Percentiles rank a stretch among this genome's conserved stretches.
Conservation (phyloP, 92 coral and sea anemone species). For the Parazoanthus swiftii region DNA sequence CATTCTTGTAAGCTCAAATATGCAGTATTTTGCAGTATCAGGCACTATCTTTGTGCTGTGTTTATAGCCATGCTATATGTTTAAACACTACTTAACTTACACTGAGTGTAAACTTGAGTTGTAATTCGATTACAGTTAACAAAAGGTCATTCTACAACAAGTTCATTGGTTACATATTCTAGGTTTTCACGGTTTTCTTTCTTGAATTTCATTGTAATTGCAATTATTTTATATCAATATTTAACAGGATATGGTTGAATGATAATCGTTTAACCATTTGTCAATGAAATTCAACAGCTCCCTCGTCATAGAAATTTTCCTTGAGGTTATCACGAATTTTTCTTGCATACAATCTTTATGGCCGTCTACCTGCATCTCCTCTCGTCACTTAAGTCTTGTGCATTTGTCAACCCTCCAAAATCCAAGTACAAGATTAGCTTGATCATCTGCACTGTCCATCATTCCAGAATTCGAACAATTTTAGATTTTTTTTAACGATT, state of each 20-base stretch:
- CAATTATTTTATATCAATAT: conserved; percentile 20
- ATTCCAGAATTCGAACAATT: neutral
- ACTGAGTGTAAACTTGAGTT: conserved; percentile 40
- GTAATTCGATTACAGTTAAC: conserved; percentile 25
- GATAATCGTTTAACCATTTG: conserved; percentile 52
- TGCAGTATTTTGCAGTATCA: neutral
- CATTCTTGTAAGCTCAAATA: conserved; percentile 17
- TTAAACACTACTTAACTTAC: conserved; percentile 36
- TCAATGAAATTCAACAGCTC: conserved; percentile 68
- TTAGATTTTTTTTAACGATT: too few relatives aligned
- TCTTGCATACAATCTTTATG: conserved; percentile 60
- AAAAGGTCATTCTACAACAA: conserved; percentile 34
- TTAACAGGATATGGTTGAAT: conserved; percentile 38
- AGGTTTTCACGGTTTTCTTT: conserved; percentile 42
- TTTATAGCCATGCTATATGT: neutral
- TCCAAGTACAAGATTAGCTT: conserved; percentile 29
- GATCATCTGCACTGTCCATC: conserved; percentile 46
- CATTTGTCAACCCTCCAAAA: conserved; percentile 38
- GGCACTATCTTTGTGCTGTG: neutral
- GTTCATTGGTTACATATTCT: conserved; percentile 10
- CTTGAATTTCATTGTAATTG: conserved; percentile 35
- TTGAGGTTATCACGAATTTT: conserved; percentile 59
- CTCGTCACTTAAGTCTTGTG: conserved; percentile 17
- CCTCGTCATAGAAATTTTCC: conserved; percentile 65
- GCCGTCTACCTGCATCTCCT: conserved; percentile 37